Base-by-base conservation (phyloP, 2,888 invertebrate species). In the Apocheima hispidaria region DNA sequence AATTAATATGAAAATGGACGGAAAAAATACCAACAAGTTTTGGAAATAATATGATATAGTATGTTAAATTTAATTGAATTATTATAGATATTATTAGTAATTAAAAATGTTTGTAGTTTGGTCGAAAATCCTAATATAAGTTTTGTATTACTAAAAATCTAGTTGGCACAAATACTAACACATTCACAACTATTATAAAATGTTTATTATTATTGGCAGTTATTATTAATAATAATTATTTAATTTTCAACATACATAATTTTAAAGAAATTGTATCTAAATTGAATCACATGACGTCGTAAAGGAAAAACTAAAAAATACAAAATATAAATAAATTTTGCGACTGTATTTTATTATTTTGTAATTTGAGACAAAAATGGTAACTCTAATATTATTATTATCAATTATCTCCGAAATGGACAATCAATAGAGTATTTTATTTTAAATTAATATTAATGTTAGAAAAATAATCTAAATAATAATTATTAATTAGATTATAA, bases 151-250 rank as follows among this genome's bases (percentile, higher is more conserved):
- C 10, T 48, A 60, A 36, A 23, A 35, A 26, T 36, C 48, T 54
- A 54, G 21, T 60, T 55, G 60, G 60, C 60, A 60, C 54, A 18
- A 21, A 18, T 28, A 49, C 53, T 50, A 41, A 49, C 43, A 58
- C 50, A 20, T 26, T 35, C 44, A 51, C 41, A 21, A 21, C 30
- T 16, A 38, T 23, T 30, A 44, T 18, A 20, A 58, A 50, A 44
- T 44, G 28, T 23, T 46, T 50, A 49, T 28, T 30, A 36, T 26
- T 60, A 59, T 16, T 54, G 54, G 54, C 60, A 60, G 54, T 59
- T 46, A 59, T 28, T 35, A 58, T 58, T 58, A 46, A 51, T 44
- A 51, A 51, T 58, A 56, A 30, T 40, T 38, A 38, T 41, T 41
- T 7, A 12, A 33, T 35, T 16, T 40, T 49, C 6, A 18, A 28